Base-by-base conservation (phyloP, 2,888 invertebrate genomes). In the Meghimatium bilineatum region DNA sequence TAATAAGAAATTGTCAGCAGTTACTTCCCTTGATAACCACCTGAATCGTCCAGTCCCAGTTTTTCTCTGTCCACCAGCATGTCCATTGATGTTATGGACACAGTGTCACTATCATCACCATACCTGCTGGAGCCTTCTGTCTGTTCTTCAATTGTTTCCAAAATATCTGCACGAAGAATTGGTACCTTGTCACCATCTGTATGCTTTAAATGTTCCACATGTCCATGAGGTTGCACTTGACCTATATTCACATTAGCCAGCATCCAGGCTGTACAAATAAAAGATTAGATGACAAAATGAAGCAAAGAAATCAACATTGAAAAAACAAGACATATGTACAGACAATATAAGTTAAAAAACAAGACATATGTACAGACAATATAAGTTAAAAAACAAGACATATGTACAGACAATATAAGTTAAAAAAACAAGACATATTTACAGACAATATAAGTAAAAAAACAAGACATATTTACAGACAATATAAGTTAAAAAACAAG, bases 201-300 rank as follows among this genome's bases (percentile, higher is more conserved):
- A 34, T 87, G 82, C 10, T 88, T 87, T 34, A 89, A 85, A 71
- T 89, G 89, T 52, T 86, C 88, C 49, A 89, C 87, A 36, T 86
- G 86, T 2, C 90, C 89, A 29, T 87, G 87, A 2, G 91, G 91
- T 84, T 91, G 91, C n/a, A 91, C 91, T 60, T 90, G 89, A 69
- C 91, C 90, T n/a, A 90, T 87, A 83, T 91, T 90, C 34, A 91
- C 89, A 83, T 89, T 89, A 23, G 91, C 90, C 81, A 90, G 78
- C 83, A 91, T 86, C 91, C 91, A 91, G 14, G 91, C 91, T 91
- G 86, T 10, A 89, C 87, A 20, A 56, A 63, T 5, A 32, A 32
- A 66, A 32, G 12, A 12, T 44, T 44, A 12, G 44, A 44, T 44
- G 44, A 44, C n/a, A 44, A 44, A 8, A 44, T 44, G 5, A 44